These are phyloP conservation scores for Taenioides sp. DNA, from an alignment of 2,797 vertebrate genomes.

Conservation along the genomic window DNA sequence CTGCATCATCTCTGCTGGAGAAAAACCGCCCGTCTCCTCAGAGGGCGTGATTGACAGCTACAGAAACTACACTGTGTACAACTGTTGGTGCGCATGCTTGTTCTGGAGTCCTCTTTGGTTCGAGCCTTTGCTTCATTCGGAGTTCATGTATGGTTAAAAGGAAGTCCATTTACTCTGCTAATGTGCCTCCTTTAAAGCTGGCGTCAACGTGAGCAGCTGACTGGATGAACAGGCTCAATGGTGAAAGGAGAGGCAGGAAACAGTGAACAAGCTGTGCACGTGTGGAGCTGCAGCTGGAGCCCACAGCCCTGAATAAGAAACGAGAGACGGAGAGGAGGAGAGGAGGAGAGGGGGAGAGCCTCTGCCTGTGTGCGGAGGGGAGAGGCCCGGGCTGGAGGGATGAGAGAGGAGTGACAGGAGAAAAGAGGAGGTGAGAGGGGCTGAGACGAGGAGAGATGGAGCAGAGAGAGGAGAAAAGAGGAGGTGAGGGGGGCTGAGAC, in stretches of 20 bases:
- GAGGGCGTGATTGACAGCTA: too few species aligned
- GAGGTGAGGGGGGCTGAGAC: too few species aligned
- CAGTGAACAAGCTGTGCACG: constrained; percentile 65
- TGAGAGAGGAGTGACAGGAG: neutral
- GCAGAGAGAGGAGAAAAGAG: neutral
- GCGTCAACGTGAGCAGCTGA: constrained; percentile 44
- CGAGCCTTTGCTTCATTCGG: too few species aligned
- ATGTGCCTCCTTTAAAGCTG: neutral
- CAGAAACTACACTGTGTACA: too few species aligned
- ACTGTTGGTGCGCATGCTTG: too few species aligned
- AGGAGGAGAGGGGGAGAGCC: neutral
- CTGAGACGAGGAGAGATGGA: neutral
- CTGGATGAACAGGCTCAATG: constrained; percentile 71
- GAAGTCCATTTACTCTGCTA: neutral
- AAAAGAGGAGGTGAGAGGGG: neutral
- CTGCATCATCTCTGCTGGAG: too few species aligned
- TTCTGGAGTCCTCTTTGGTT: too few species aligned
- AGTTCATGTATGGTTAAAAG: neutral
- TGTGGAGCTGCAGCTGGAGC: constrained; percentile 49
- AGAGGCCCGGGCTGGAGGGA: neutral
- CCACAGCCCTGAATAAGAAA: constrained; percentile 34
- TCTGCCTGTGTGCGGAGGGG: too few species aligned
- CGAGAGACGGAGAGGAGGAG: constrained; percentile 1
- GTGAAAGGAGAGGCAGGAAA: constrained; percentile 73
- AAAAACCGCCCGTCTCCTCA: too few species aligned